Conservation (phyloP, 2,113 vertebrate genomes). For the Polypterus bichir region DNA sequence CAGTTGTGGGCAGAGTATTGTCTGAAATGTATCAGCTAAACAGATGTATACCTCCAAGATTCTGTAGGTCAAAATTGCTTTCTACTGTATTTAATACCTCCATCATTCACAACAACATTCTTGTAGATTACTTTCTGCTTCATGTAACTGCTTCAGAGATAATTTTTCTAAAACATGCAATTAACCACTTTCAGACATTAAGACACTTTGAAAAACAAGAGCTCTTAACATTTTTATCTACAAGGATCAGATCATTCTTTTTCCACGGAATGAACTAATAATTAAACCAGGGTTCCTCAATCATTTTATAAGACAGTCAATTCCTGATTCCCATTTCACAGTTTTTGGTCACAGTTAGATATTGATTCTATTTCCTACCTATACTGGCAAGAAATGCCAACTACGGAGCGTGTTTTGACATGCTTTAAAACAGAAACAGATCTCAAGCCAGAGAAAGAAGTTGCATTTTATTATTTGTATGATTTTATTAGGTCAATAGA, state of each 20-base stretch:
- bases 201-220: no score
- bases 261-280: no score
- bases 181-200: no score
- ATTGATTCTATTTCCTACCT: no score
- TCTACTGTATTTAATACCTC: neutral
- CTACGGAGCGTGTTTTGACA: neutral
- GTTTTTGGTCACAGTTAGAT: no score
- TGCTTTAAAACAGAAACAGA: neutral
- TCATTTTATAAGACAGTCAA: no score
- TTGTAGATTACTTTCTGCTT: neutral
- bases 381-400: neutral
- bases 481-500: neutral
- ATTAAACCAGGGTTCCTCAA: no score
- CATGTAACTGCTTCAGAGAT: no score
- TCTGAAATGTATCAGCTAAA: neutral
- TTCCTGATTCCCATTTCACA: no score
- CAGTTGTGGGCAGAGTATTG: slow-evolving; percentile 1
- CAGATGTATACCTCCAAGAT: neutral
- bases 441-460: neutral
- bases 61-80: neutral
- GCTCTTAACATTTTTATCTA: no score
- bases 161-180: no score
- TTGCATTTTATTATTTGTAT: neutral
- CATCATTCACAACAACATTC: neutral
- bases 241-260: no score